Conservation (phyloP, 30 jellyfish, hydroid and myxozoan species). For the Hydractinia echinata region DNA sequence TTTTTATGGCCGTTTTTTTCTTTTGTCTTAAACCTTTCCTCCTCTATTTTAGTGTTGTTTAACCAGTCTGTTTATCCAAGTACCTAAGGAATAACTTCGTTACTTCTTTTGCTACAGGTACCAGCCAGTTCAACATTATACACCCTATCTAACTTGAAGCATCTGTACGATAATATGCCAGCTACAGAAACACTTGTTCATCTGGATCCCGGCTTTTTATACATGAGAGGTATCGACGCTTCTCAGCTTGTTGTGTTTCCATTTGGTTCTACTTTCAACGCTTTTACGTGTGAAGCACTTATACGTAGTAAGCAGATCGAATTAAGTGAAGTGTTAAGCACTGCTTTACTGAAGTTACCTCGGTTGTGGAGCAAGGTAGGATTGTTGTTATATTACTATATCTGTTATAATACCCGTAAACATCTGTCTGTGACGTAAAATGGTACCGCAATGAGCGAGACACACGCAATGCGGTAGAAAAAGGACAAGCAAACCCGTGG, state of each 20-base stretch:
- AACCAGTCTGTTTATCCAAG: no score
- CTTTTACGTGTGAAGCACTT: slow-evolving; percentile 7
- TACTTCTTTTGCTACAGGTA: neutral
- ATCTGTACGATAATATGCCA: slow-evolving; percentile 54
- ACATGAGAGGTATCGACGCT: neutral
- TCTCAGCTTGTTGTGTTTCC: neutral
- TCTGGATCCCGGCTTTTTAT: neutral
- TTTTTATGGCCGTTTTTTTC: no score
- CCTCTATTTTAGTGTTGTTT: no score
- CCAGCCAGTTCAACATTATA: neutral
- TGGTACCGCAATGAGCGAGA: no score
- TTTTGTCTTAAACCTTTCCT: no score
- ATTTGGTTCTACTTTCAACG: neutral
- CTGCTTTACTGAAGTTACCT: slow-evolving; percentile 66
- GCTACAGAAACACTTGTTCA: slow-evolving; percentile 46
- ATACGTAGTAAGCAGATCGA: slow-evolving; percentile 40
- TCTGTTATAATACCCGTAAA: no score
- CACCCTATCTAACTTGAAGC: neutral
- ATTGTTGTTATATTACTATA: neutral
- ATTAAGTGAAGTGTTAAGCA: slow-evolving; percentile 41
- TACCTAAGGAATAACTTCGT: neutral
- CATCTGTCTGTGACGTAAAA: no score
- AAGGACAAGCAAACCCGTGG: no score
- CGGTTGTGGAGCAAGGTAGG: slow-evolving; percentile 84
- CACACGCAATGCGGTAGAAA: no score